Conservation (phyloP, 2,797 vertebrate genomes). For the Cirrhinus mrigala region DNA sequence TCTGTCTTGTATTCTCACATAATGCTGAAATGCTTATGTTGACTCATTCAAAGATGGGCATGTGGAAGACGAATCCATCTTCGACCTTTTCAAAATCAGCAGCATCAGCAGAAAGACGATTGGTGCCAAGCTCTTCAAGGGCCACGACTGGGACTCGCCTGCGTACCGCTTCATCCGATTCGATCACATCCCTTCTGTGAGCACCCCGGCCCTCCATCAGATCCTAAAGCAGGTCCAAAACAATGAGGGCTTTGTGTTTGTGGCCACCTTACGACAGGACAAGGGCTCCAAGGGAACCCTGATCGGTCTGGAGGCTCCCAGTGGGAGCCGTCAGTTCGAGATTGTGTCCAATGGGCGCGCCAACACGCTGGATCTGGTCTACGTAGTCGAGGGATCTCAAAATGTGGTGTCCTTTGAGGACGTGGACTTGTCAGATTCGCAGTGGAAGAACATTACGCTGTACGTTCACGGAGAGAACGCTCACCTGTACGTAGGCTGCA, state of each 20-base stretch:
- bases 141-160: slow-evolving; percentile 83
- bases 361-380: slow-evolving; percentile 93
- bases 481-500: slow-evolving; percentile 92
- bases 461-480: slow-evolving; percentile 91
- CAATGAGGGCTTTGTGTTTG: slow-evolving; percentile 93
- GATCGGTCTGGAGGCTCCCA: slow-evolving; percentile 85
- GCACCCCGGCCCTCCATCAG: slow-evolving; percentile 79
- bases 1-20: background rate
- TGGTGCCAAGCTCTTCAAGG: slow-evolving; percentile 93
- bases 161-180: slow-evolving; percentile 95
- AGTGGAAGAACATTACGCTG: slow-evolving; percentile 96
- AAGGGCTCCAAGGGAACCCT: slow-evolving; percentile 88
- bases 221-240: slow-evolving; percentile 83
- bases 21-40: slow-evolving; percentile 20
- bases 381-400: slow-evolving; percentile 87
- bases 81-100: slow-evolving; percentile 92
- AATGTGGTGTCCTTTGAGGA: slow-evolving; percentile 92
- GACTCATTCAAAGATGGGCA: slow-evolving; percentile 78
- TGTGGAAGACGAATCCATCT: slow-evolving; percentile 84
- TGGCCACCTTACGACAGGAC: slow-evolving; percentile 90
- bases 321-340: slow-evolving; percentile 89
- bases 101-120: slow-evolving; percentile 91
- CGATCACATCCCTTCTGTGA: slow-evolving; percentile 90
- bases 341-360: slow-evolving; percentile 91
- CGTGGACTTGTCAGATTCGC: slow-evolving; percentile 92